These are phyloP conservation scores for Mesocricetus auratus DNA, from an alignment of 2,113 vertebrate species.

Conservation along the genomic window DNA sequence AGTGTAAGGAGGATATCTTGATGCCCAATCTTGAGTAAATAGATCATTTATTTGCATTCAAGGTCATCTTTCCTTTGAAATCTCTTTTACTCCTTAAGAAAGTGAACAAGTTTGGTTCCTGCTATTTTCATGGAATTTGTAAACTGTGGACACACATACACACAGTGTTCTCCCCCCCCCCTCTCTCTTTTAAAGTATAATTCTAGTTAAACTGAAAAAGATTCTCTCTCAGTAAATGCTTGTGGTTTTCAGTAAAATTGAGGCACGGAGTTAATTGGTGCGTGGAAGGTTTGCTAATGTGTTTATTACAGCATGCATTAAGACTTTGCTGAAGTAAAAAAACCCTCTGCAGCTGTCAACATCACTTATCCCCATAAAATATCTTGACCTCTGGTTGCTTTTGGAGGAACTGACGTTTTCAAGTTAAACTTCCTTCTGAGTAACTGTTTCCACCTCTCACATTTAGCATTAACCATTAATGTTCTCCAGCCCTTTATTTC, in stretches of 20 bases:
- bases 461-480: neutral
- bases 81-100: neutral
- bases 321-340: constrained; percentile 27
- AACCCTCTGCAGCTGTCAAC: neutral
- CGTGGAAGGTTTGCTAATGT: neutral
- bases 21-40: neutral
- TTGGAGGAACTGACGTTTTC: constrained; percentile 13
- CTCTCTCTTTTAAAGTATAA: neutral
- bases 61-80: constrained; percentile 8
- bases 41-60: neutral
- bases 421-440: neutral
- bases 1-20: neutral
- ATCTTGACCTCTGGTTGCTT: constrained; percentile 48
- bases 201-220: neutral
- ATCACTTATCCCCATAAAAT: constrained; percentile 45
- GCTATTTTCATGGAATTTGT: neutral
- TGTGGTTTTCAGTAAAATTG: neutral
- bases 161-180: neutral
- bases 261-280: neutral
- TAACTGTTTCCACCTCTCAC: neutral
- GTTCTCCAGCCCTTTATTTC: neutral
- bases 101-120: constrained; percentile 27
- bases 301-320: constrained; percentile 3
- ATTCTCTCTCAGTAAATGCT: neutral
- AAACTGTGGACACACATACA: neutral